Conservation (phyloP, 2,888 invertebrate genomes). For the Tenodera sinensis region DNA sequence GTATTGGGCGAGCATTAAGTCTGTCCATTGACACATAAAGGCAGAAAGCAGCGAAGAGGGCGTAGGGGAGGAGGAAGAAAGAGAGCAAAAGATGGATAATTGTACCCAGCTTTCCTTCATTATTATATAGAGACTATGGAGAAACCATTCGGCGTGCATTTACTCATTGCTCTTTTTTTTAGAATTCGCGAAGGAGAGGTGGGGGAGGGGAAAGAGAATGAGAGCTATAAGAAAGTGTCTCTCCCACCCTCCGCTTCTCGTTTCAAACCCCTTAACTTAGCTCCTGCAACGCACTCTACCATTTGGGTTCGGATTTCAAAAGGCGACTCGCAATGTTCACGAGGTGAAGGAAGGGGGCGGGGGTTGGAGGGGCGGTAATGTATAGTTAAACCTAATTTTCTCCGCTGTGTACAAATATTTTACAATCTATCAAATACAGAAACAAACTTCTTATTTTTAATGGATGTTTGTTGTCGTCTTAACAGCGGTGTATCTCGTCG, state of each 20-base stretch:
- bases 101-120: slow-evolving; percentile 26
- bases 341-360: too few relatives aligned
- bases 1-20: slow-evolving; percentile 31
- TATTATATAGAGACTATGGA: slow-evolving; percentile 20
- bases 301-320: background rate
- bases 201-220: background rate
- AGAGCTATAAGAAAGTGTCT: background rate
- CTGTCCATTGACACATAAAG: slow-evolving; percentile 32
- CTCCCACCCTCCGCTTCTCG: background rate
- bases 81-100: slow-evolving; percentile 21
- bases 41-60: slow-evolving; percentile 13
- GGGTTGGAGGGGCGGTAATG: background rate
- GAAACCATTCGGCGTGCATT: slow-evolving; percentile 3
- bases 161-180: slow-evolving; percentile 9
- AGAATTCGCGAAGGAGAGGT: background rate
- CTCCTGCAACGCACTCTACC: background rate
- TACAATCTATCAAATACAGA: background rate
- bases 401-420: background rate
- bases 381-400: background rate
- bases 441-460: background rate
- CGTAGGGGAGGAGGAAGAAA: background rate
- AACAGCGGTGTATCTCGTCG: too few relatives aligned
- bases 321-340: background rate
- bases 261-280: background rate
- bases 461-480: too few relatives aligned